These are phyloP conservation scores for Misgurnus anguillicaudatus DNA, from an alignment of 2,113 vertebrate genomes.

Conservation along the genomic window DNA sequence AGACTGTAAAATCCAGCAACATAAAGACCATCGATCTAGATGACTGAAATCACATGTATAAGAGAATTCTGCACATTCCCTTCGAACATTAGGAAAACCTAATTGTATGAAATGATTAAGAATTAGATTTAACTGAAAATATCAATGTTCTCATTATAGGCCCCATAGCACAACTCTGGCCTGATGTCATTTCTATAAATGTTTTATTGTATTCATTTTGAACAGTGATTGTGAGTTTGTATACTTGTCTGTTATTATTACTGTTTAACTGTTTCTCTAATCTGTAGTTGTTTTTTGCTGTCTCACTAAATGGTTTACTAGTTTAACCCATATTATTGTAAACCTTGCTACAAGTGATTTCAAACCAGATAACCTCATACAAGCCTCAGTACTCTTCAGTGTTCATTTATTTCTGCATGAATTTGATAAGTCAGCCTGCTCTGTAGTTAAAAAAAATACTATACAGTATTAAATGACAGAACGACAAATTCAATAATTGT, in stretches of 20 bases:
- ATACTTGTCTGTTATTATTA: neutral
- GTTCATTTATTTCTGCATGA: neutral
- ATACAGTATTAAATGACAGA: no score
- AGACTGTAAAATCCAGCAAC: conserved; percentile 67
- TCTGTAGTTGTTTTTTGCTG: neutral
- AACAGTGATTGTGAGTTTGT: neutral
- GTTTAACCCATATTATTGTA: neutral
- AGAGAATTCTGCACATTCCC: conserved; percentile 65
- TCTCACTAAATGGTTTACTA: neutral
- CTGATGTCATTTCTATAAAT: conserved; percentile 19
- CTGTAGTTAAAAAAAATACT: neutral
- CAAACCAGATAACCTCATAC: neutral
- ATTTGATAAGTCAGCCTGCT: neutral
- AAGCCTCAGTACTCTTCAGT: neutral
- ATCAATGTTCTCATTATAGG: conserved; percentile 14
- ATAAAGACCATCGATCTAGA: conserved; percentile 67
- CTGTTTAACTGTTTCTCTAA: neutral
- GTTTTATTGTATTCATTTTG: neutral
- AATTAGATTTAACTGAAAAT: conserved; percentile 1
- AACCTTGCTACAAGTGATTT: neutral
- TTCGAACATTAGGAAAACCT: conserved; percentile 62
- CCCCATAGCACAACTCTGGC: neutral
- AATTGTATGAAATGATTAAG: conserved; percentile 58
- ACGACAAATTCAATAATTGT: no score
- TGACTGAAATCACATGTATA: conserved; percentile 64